Conservation (phyloP, 2,888 invertebrate species). For the Lepas anatifera region DNA sequence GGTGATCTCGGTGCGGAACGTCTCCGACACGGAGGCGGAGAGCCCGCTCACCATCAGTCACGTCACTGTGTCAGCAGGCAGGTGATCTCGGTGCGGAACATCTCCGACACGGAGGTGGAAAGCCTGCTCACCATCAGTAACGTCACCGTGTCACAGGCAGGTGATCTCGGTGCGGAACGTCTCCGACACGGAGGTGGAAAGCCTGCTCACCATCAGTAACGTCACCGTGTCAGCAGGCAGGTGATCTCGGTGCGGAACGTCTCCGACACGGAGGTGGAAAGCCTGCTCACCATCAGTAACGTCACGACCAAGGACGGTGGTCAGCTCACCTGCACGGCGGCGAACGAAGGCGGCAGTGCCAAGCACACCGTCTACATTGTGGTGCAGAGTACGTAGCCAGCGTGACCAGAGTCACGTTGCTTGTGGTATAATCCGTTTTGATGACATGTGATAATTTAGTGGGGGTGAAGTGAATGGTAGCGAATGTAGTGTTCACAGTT, state of each 20-base stretch:
- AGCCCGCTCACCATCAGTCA: not conserved
- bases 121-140: not conserved
- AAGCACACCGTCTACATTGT: not conserved
- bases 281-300: not conserved
- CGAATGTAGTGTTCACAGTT: too few species aligned
- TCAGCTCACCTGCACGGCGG: not conserved
- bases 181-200: not conserved
- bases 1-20: not conserved
- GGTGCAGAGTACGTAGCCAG: not conserved
- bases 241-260: not conserved
- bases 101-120: not conserved
- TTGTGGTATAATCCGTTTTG: too few species aligned
- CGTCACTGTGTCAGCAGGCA: not conserved
- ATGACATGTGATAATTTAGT: too few species aligned
- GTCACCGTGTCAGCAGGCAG: not conserved
- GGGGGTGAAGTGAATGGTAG: too few species aligned
- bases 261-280: not conserved
- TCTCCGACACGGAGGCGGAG: not conserved
- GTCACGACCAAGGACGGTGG: constrained; percentile 1
- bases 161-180: not conserved
- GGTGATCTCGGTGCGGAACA: not conserved
- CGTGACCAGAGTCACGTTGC: too few species aligned
- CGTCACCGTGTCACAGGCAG: not conserved
- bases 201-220: not conserved
- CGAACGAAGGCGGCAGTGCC: not conserved